Percentiles rank a stretch among this genome's conserved stretches.
These are phyloP conservation scores for Drosophila gaucha DNA, from an alignment of 2,888 invertebrate genomes.

Conservation along the genomic window DNA sequence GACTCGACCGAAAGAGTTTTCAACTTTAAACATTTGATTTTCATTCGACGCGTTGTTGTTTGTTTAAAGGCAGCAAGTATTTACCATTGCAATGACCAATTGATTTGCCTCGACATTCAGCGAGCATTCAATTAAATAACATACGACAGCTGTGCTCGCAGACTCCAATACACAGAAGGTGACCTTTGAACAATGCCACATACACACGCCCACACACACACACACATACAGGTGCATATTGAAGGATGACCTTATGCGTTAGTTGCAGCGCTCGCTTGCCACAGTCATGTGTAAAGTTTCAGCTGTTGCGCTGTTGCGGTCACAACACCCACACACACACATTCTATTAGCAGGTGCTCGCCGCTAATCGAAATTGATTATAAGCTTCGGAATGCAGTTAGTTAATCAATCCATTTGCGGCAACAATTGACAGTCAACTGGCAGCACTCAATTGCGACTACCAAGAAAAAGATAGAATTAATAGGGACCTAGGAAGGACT, in stretches of 20 bases:
- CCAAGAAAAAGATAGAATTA: not conserved
- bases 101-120: slow-evolving; percentile 26
- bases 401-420: slow-evolving; percentile 46
- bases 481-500: not conserved
- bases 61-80: not conserved
- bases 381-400: slow-evolving; percentile 27
- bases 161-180: slow-evolving; percentile 25
- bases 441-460: slow-evolving; percentile 5
- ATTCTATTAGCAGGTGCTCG: too few species aligned
- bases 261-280: slow-evolving; percentile 24
- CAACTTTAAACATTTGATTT: too few species aligned
- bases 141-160: slow-evolving; percentile 11
- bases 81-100: not conserved
- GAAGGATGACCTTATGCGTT: slow-evolving; percentile 63
- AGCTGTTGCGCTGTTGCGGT: slow-evolving; percentile 56
- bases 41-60: too few species aligned
- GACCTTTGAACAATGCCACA: slow-evolving; percentile 61
- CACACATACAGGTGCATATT: slow-evolving; percentile 20
- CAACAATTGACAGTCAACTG: slow-evolving; percentile 25
- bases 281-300: slow-evolving; percentile 28
- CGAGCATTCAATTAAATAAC: slow-evolving; percentile 33
- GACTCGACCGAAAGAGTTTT: too few species aligned
- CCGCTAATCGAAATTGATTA: slow-evolving; percentile 60
- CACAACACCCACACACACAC: slow-evolving; percentile 5
- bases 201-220: slow-evolving; percentile 4